Evolutionary conservation across 2,888 invertebrate species (phyloP), one percentile per base, ranked within the genome.

Genomic region (Catocala fraxini): DNA sequence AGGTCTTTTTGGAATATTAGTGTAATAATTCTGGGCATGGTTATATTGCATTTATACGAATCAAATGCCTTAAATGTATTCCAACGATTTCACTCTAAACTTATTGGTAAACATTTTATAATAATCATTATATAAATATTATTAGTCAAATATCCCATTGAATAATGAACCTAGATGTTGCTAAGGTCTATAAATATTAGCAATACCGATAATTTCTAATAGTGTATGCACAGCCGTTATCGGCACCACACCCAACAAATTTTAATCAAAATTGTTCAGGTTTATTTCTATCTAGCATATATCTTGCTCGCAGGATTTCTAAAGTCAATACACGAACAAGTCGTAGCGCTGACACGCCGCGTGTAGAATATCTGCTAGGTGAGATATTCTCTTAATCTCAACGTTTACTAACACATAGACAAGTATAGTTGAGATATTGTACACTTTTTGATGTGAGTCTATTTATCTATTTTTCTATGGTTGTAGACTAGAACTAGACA

Each of bases 361-460:
- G 47, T 13, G 25, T 39, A 41, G 47, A 39, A 15, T 42, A 5
- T 43, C 13, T 5, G 45, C 45, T 57, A 49, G 51, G 45, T 45
- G 12, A 2, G 39, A 48, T 5, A 5, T 35, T 51, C 33, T 15
- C 47, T 35, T 35, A 35, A 34, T 54, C 53, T 54, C 53, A 45
- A 51, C 45, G 10, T 59, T 48, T 51, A 49, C 47, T 54, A 49
- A 48, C 49, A 42, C 12, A 57, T 53, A 56, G 13, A 43, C 41
- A 12, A 45, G 51, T 65, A 59, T 68, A 75, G 68, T 69, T 71
- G 63, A 68, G 64, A 73, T 69, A 68, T 73, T 86, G 85, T 89
- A 87, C 83, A 85, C 85, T 89, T 89, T 89, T 89, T 85, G 86
- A 87, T 86, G 86, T 86, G 73, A 80, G 71, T 76, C 75, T 79